These are phyloP conservation scores for Acromyrmex charruanus DNA, from an alignment of 1,140 invertebrate genomes.

Conservation along the genomic window DNA sequence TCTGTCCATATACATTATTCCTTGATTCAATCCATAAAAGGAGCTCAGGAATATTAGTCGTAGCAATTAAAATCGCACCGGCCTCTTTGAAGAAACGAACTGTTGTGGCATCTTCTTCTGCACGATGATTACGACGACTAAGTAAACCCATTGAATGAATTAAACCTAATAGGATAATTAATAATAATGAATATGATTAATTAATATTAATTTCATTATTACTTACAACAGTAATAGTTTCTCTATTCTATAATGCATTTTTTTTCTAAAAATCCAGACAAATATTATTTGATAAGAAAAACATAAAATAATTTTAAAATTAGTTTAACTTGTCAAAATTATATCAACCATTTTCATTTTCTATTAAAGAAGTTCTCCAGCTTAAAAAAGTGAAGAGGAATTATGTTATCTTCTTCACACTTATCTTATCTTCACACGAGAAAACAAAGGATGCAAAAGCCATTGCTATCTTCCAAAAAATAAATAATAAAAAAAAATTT, in stretches of 20 bases:
- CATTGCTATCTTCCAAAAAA: no score
- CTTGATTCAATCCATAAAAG: slow-evolving; percentile 94
- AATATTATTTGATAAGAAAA: no score
- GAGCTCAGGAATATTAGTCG: slow-evolving; percentile 97
- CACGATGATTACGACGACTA: slow-evolving; percentile 86
- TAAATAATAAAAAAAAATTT: no score
- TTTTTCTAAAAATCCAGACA: no score
- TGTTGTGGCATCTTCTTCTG: slow-evolving; percentile 92
- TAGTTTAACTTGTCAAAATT: no score
- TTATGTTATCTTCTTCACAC: no score
- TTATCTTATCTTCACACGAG: no score
- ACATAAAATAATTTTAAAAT: no score
- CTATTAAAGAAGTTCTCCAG: no score
- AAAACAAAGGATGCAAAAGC: no score
- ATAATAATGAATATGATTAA: slow-evolving; percentile 76
- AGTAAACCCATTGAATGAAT: slow-evolving; percentile 90
- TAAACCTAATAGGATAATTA: slow-evolving; percentile 85
- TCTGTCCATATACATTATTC: slow-evolving; percentile 96
- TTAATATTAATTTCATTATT: slow-evolving; percentile 82
- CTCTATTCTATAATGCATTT: slow-evolving; percentile 5
- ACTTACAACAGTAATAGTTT: slow-evolving; percentile 5
- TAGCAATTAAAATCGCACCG: slow-evolving; percentile 95
- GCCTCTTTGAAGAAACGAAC: slow-evolving; percentile 91
- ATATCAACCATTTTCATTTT: no score
- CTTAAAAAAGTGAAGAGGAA: no score